phyloP scores from a whole-genome alignment of 2,888 invertebrate species.

The Lasius fuliginosus region DNA sequence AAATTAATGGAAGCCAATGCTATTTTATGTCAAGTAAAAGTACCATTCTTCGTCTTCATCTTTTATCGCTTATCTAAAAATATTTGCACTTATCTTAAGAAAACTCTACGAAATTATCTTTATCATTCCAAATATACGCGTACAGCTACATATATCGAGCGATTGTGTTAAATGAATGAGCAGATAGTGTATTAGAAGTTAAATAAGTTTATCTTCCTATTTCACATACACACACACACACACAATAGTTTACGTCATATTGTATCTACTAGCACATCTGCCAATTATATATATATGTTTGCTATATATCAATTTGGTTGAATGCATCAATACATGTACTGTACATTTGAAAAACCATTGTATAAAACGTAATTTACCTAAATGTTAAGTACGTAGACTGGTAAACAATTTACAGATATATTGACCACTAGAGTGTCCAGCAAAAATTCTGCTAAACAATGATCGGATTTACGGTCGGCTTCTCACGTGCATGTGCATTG shows the following conservation, averaged over 20 bases:
- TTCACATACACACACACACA: neutral
- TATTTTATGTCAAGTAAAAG: neutral
- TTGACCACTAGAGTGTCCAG: neutral
- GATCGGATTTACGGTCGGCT: neutral
- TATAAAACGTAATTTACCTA: neutral
- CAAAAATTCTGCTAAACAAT: neutral
- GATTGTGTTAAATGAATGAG: neutral
- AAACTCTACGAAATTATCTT: slow-evolving; percentile 19
- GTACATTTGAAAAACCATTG: neutral
- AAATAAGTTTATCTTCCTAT: slow-evolving; percentile 1
- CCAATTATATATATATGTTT: neutral
- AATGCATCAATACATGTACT: neutral
- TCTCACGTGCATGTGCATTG: neutral
- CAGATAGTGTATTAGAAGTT: slow-evolving; percentile 7
- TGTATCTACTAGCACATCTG: slow-evolving; percentile 20
- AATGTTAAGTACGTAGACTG: neutral
- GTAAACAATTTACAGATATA: slow-evolving; percentile 19
- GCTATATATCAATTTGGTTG: slow-evolving; percentile 2
- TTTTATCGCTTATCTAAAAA: neutral
- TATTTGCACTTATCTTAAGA: neutral
- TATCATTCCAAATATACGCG: neutral
- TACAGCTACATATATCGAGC: neutral
- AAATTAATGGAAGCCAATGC: neutral
- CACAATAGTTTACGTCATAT: slow-evolving; percentile 10
- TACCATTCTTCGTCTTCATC: neutral